phyloP scores from a whole-genome alignment of 2,888 invertebrate genomes.

The Myathropa florea region DNA sequence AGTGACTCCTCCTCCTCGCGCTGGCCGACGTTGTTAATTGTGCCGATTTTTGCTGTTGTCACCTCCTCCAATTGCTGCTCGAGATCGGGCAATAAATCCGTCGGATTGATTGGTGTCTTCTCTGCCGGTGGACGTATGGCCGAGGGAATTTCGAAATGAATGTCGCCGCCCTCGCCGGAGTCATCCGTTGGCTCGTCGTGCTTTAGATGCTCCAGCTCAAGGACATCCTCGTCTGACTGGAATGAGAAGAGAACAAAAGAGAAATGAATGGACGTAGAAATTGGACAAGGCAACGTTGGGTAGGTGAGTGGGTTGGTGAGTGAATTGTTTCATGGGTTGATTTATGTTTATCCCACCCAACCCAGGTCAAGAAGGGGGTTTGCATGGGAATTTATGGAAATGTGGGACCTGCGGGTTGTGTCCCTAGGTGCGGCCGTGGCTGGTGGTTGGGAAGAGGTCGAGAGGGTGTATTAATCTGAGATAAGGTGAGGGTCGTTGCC shows the following conservation, averaged over 20 bases:
- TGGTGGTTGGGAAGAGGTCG: too few species aligned
- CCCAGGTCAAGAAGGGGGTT: not conserved
- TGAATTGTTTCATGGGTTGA: not conserved
- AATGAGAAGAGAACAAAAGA: not conserved
- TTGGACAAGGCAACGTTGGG: not conserved
- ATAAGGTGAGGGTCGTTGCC: not conserved
- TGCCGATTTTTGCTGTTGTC: constrained; percentile 75
- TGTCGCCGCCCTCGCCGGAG: constrained; percentile 49
- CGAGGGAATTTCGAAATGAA: constrained; percentile 53
- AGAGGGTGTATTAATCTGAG: not conserved
- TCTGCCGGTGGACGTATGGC: constrained; percentile 46
- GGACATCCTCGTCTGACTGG: constrained; percentile 82
- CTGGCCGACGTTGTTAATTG: constrained; percentile 55
- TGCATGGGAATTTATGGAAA: not conserved
- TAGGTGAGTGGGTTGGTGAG: not conserved
- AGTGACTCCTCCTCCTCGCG: constrained; percentile 33
- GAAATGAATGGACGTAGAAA: not conserved
- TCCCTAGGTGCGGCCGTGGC: not conserved
- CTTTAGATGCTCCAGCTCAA: constrained; percentile 82
- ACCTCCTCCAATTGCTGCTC: constrained; percentile 78
- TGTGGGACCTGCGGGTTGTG: not conserved
- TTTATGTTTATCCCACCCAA: not conserved
- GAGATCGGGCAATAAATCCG: constrained; percentile 76
- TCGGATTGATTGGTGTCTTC: constrained; percentile 66
- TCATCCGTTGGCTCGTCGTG: constrained; percentile 73